Evolutionary conservation across 2,113 vertebrate genomes (phyloP).

Genomic region (Anguilla japonica): DNA sequence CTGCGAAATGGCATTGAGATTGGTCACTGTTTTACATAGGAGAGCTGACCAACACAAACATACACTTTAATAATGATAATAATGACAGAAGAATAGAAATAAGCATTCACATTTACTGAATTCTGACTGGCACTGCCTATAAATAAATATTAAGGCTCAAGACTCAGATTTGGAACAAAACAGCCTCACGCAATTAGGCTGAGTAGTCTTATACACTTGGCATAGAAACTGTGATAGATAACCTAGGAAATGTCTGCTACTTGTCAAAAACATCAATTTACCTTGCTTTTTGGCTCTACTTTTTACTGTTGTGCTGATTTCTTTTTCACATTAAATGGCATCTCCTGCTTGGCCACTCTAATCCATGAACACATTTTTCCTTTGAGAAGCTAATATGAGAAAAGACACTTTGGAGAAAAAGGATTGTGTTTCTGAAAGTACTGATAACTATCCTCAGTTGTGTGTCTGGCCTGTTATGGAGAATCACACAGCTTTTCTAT

Average conservation of each 20-base stretch:
- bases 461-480: background rate
- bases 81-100: too few species aligned
- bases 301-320: background rate
- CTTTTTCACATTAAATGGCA: background rate
- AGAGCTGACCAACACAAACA: too few species aligned
- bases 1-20: too few species aligned
- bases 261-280: background rate
- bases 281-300: background rate
- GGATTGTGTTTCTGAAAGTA: background rate
- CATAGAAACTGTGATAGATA: background rate
- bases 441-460: background rate
- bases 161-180: background rate
- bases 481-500: background rate
- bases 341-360: background rate
- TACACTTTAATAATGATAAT: too few species aligned
- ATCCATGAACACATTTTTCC: background rate
- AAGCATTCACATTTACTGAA: too few species aligned
- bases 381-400: background rate
- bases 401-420: background rate
- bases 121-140: background rate
- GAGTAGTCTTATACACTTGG: background rate
- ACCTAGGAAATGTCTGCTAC: background rate
- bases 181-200: background rate
- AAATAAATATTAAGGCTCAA: background rate
- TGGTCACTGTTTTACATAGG: too few species aligned